These are phyloP conservation scores for Poeciliopsis turneri DNA, from an alignment of 2,797 vertebrate species.

Conservation along the genomic window DNA sequence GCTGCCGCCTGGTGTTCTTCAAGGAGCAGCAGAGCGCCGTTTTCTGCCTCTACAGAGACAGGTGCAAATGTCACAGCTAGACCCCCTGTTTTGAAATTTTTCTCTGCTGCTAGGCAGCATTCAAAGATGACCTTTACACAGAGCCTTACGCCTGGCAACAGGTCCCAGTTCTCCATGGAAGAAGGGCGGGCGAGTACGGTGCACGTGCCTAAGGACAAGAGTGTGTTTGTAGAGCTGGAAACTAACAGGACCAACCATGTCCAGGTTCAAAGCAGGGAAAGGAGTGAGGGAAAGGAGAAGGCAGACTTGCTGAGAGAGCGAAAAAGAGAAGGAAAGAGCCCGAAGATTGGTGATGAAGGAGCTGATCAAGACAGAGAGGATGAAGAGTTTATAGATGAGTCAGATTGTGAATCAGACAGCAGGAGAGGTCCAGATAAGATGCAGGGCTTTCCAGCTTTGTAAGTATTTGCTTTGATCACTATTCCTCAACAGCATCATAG, in stretches of 20 bases:
- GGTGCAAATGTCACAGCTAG: constrained; percentile 36
- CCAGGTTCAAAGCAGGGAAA: constrained; percentile 77
- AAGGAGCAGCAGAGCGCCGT: constrained; percentile 43
- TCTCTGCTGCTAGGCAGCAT: constrained; percentile 57
- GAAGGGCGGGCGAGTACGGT: constrained; percentile 64
- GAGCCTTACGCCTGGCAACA: constrained; percentile 42
- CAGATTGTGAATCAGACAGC: constrained; percentile 78
- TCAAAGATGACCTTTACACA: constrained; percentile 60
- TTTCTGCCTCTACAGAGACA: constrained; percentile 53
- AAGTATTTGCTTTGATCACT: constrained; percentile 76
- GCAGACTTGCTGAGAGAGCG: constrained; percentile 36
- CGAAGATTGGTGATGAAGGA: constrained; percentile 56
- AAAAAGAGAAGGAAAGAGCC: constrained; percentile 54
- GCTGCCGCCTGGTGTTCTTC: constrained; percentile 59
- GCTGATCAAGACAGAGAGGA: constrained; percentile 55
- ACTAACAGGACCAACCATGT: constrained; percentile 75
- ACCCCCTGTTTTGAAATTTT: constrained; percentile 43
- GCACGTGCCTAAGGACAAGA: constrained; percentile 75
- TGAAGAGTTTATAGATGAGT: constrained; percentile 80
- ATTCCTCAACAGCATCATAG: constrained; percentile 41
- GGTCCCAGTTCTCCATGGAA: constrained; percentile 54
- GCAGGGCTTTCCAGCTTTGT: constrained; percentile 79
- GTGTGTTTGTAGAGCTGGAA: constrained; percentile 71
- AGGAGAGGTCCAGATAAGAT: constrained; percentile 74
- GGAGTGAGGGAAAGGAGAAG: constrained; percentile 61